Evolutionary conservation across 2,888 invertebrate genomes (phyloP).

Genomic region (Eustalomyia histrio): DNA sequence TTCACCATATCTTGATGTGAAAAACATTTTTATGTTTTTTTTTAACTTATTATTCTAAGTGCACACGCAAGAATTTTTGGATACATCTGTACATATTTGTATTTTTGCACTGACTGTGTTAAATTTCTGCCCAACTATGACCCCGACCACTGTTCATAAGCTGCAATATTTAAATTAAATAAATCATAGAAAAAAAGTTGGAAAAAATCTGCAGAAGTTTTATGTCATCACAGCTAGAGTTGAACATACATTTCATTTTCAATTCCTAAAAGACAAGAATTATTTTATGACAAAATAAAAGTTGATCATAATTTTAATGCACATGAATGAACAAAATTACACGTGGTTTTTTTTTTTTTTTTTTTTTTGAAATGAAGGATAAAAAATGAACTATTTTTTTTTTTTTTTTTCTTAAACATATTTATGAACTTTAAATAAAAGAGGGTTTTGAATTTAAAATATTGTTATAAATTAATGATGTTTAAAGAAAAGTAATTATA

Average conservation of each 20-base stretch:
- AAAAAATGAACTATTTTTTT: neutral
- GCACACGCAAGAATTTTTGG: too few species aligned
- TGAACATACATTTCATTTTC: neutral
- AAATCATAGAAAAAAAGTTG: neutral
- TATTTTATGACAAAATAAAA: neutral
- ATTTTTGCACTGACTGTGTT: too few species aligned
- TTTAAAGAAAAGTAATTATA: conserved; percentile 27
- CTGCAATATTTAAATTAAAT: neutral
- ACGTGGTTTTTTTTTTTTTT: too few species aligned
- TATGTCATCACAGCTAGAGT: conserved; percentile 18
- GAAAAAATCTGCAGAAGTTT: conserved; percentile 30
- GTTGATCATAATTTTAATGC: conserved; percentile 7
- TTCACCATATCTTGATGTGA: too few species aligned
- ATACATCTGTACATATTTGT: too few species aligned
- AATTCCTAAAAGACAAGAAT: neutral
- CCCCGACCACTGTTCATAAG: too few species aligned
- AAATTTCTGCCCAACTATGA: too few species aligned
- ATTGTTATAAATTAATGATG: conserved; percentile 8
- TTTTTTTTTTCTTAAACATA: too few species aligned
- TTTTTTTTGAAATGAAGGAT: neutral
- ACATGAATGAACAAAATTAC: neutral
- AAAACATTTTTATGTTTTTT: too few species aligned
- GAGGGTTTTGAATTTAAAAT: too few species aligned
- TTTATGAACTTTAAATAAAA: too few species aligned
- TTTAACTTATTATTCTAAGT: too few species aligned